Conservation (phyloP, 2,888 invertebrate species). For the Pilophorus perplexus region DNA sequence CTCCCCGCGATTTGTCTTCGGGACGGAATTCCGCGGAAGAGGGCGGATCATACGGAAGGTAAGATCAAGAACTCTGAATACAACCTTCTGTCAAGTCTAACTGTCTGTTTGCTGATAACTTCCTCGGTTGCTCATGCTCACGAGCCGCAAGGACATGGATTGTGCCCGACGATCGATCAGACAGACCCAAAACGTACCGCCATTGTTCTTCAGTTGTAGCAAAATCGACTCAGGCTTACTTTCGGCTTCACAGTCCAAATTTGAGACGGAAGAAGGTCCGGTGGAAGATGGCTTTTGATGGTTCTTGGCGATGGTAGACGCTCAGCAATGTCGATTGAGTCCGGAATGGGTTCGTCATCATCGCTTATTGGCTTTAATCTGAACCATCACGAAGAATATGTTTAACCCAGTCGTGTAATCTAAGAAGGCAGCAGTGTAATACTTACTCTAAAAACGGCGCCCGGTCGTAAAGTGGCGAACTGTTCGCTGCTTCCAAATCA, state of each 20-base stretch:
- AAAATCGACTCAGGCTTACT: slow-evolving; percentile 36
- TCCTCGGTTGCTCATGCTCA: no score
- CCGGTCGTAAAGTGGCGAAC: slow-evolving; percentile 48
- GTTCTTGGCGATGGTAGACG: slow-evolving; percentile 44
- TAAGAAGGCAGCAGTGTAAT: not conserved
- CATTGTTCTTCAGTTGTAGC: no score
- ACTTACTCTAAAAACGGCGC: slow-evolving; percentile 53
- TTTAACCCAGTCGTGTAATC: no score
- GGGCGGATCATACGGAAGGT: no score
- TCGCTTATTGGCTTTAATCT: slow-evolving; percentile 2
- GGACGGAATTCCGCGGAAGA: no score
- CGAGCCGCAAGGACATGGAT: no score
- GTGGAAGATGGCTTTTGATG: slow-evolving; percentile 48
- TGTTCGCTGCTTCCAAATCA: slow-evolving; percentile 52
- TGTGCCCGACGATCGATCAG: no score
- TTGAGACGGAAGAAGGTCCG: slow-evolving; percentile 46
- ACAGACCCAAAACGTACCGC: no score
- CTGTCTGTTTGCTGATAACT: no score
- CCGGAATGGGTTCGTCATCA: not conserved
- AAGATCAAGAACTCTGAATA: no score
- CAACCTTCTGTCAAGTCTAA: no score
- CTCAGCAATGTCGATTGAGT: slow-evolving; percentile 7
- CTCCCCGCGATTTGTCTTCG: no score
- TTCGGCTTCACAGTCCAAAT: slow-evolving; percentile 48
- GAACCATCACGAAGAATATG: not conserved